Evolutionary conservation across 1,140 invertebrate species (phyloP), one percentile per base, ranked within the genome.

Genomic region (Caenorhabditis latens): DNA sequence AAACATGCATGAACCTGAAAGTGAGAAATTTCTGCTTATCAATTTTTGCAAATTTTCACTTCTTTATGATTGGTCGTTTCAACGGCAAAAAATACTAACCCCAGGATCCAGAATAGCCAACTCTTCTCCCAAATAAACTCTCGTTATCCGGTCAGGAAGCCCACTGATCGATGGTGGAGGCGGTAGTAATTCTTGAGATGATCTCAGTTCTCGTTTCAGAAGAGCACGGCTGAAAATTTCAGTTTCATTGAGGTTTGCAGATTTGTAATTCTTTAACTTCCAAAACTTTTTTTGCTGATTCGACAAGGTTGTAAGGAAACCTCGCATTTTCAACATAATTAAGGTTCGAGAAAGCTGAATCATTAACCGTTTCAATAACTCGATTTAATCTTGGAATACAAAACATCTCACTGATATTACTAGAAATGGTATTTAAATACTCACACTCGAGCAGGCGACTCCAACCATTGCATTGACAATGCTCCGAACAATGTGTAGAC

Each of bases 401-500:
- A 32, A 32, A 2, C 32, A 32, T 2, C 32, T 32, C 32, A 32
- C 32, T 32, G n/a, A n/a, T n/a, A n/a, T n/a, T n/a, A n/a, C n/a
- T n/a, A n/a, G n/a, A n/a, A n/a, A n/a, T n/a, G n/a, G n/a, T n/a
- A n/a, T n/a, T n/a, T n/a, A n/a, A 53, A 53, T 40, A 50, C 71
- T 24, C 4, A 79, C 71, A 79, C 71, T 79, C 71, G 6, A 79
- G 43, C 71, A 7, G 71, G 71, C 14, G 71, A 79, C 7, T 79
- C 71, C n/a, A 79, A 24, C 71, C 71, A 79, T 79, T 79, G 71
- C 71, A 79, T 79, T 7, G 71, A 79, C 24, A 79, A 46, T 24
- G 71, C 71, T 21, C 71, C 71, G 16, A 79, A 79, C 0, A 79
- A 46, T 19, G 71, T 79, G 21, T 79, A 79, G 21, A 79, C 24